Conservation (phyloP, 2,888 invertebrate species). For the Oscheius sp. region DNA sequence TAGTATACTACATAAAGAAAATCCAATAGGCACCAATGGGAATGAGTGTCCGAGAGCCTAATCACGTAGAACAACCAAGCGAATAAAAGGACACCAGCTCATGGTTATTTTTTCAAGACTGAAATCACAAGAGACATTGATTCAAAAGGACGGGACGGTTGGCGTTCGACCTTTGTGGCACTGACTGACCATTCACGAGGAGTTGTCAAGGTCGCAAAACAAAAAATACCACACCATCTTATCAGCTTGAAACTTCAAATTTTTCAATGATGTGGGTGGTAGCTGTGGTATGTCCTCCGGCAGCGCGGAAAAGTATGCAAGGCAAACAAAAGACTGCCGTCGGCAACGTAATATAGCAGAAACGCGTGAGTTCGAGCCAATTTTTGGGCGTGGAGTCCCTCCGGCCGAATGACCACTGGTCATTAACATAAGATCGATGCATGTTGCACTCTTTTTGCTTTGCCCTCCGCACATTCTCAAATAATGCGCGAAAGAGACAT, state of each 20-base stretch:
- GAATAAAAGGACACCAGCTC: background rate
- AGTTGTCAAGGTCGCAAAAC: constrained; percentile 28
- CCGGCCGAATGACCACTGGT: constrained; percentile 30
- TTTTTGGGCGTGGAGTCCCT: constrained; percentile 16
- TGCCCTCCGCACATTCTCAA: constrained; percentile 26
- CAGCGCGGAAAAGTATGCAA: constrained; percentile 29
- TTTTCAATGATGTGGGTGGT: background rate
- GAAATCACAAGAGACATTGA: constrained; percentile 6
- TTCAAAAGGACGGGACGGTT: constrained; percentile 12
- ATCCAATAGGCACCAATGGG: constrained; percentile 21
- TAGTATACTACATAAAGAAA: constrained; percentile 19
- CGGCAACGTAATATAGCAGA: constrained; percentile 27
- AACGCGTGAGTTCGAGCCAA: constrained; percentile 14
- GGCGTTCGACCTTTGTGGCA: constrained; percentile 25
- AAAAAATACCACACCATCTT: constrained; percentile 27
- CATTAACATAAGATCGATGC: constrained; percentile 31
- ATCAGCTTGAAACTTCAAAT: background rate
- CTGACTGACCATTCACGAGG: constrained; percentile 29
- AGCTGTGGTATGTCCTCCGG: background rate
- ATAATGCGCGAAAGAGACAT: constrained; percentile 28
- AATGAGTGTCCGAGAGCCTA: constrained; percentile 23
- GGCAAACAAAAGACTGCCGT: constrained; percentile 26
- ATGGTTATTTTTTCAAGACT: background rate
- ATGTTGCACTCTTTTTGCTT: constrained; percentile 30
- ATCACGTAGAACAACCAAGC: constrained; percentile 24